Conservation (phyloP, 2,888 invertebrate species). For the Escarpia spicata region DNA sequence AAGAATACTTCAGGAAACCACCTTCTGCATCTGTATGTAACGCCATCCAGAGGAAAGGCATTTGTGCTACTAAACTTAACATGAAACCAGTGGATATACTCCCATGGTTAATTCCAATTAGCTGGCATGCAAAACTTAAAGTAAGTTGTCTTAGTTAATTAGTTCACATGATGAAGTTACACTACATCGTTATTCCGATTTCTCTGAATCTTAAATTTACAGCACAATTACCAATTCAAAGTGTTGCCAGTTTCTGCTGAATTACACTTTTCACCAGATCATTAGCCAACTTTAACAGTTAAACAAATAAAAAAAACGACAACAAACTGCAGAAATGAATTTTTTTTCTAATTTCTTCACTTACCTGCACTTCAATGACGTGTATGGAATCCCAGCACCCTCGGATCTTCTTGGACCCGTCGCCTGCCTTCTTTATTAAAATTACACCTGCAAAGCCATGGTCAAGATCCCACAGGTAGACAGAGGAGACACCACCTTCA, state of each 20-base stretch:
- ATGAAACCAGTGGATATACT: not conserved
- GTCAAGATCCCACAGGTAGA: conserved; percentile 99
- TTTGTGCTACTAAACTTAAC: not conserved
- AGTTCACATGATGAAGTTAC: too few species aligned
- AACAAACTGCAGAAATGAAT: not conserved
- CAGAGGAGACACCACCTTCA: conserved; percentile 98
- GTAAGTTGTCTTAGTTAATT: too few species aligned
- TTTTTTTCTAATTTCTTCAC: not conserved
- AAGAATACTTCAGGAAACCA: too few species aligned
- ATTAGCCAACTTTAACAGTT: not conserved
- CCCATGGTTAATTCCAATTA: not conserved
- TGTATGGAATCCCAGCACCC: conserved; percentile 99
- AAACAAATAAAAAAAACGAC: not conserved
- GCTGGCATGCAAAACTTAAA: not conserved
- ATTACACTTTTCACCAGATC: too few species aligned
- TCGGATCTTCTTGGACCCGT: conserved; percentile 97
- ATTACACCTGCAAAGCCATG: conserved; percentile 93
- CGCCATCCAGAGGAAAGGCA: too few species aligned
- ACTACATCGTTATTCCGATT: too few species aligned
- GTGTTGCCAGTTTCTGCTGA: too few species aligned
- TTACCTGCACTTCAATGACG: conserved; percentile 90
- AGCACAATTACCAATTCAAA: too few species aligned
- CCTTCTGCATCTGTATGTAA: too few species aligned
- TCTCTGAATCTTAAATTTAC: too few species aligned
- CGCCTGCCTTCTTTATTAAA: conserved; percentile 97